These are phyloP conservation scores for Drosophila robusta DNA, from an alignment of 2,888 invertebrate genomes.

Conservation along the genomic window DNA sequence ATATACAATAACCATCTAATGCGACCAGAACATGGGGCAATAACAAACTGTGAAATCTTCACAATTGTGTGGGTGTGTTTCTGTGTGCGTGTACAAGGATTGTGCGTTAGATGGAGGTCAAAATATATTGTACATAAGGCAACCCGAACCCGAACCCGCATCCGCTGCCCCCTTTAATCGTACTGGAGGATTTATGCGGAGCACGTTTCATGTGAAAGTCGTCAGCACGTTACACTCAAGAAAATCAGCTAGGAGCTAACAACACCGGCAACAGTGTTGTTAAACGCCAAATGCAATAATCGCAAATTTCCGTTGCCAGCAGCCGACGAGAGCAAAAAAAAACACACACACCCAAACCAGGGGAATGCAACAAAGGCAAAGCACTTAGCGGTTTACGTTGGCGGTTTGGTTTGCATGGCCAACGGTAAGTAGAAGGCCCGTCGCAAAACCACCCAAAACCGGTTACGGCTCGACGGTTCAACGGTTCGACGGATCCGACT, in stretches of 20 bases:
- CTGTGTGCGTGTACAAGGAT: neutral
- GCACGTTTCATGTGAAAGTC: conserved; percentile 72
- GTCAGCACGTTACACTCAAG: conserved; percentile 64
- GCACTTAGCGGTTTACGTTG: conserved; percentile 68
- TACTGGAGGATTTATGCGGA: conserved; percentile 62
- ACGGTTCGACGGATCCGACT: conserved; percentile 7
- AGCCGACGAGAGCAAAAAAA: neutral
- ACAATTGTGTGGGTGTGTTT: conserved; percentile 27
- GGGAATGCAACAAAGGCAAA: conserved; percentile 64
- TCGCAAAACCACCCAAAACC: conserved; percentile 21
- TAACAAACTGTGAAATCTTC: conserved; percentile 57
- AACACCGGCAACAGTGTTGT: conserved; percentile 54
- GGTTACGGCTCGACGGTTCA: conserved; percentile 29
- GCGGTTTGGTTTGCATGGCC: conserved; percentile 35
- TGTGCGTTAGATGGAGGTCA: conserved; percentile 42
- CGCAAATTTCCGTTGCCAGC: conserved; percentile 58
- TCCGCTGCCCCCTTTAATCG: neutral
- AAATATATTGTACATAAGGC: conserved; percentile 13
- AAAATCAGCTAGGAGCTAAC: conserved; percentile 42
- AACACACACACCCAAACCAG: neutral
- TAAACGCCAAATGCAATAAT: conserved; percentile 64
- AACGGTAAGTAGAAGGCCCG: conserved; percentile 1
- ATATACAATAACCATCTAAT: conserved; percentile 45
- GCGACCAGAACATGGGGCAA: conserved; percentile 47
- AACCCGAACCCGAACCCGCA: neutral